A percentile compares a stretch with the other conserved stretches of the same genome.
phyloP scores from a whole-genome alignment of 2,888 invertebrate species.

The Drosophila testacea region DNA sequence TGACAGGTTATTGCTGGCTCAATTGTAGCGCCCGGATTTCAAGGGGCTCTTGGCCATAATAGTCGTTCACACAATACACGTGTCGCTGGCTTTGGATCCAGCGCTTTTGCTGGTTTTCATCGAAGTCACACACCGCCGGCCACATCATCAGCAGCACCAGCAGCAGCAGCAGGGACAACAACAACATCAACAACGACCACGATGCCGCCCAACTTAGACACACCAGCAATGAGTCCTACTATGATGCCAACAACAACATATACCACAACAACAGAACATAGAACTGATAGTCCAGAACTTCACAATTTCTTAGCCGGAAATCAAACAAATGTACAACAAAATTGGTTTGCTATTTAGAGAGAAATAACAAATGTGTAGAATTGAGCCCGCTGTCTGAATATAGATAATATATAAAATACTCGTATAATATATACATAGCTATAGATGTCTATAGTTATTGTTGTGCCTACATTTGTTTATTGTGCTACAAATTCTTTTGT shows the following conservation, averaged over 20 bases:
- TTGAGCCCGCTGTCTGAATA: slow-evolving; percentile 47
- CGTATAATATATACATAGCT: slow-evolving; percentile 23
- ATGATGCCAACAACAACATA: slow-evolving; percentile 40
- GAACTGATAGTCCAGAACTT: slow-evolving; percentile 57
- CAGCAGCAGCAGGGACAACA: slow-evolving; percentile 43
- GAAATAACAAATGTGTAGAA: slow-evolving; percentile 50
- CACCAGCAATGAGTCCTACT: slow-evolving; percentile 44
- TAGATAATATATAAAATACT: slow-evolving; percentile 25
- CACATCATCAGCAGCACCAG: slow-evolving; percentile 43
- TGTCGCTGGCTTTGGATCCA: slow-evolving; percentile 58
- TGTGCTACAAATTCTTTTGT: slow-evolving; percentile 39
- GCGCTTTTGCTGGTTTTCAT: slow-evolving; percentile 54
- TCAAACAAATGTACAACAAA: slow-evolving; percentile 79
- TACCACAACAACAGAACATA: slow-evolving; percentile 58
- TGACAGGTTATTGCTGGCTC: slow-evolving; percentile 83
- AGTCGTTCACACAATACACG: slow-evolving; percentile 82
- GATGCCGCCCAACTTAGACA: slow-evolving; percentile 31
- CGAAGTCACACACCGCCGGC: slow-evolving; percentile 53
- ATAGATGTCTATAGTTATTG: slow-evolving; percentile 63
- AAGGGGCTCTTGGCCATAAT: slow-evolving; percentile 83
- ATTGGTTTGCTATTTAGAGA: slow-evolving; percentile 78
- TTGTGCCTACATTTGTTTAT: slow-evolving; percentile 60
- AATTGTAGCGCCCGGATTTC: slow-evolving; percentile 84
- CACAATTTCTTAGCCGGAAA: slow-evolving; percentile 75
- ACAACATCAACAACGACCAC: slow-evolving; percentile 47